Evolutionary conservation across 2,888 invertebrate species (phyloP).

Genomic region (Phanerotoma sp.): DNA sequence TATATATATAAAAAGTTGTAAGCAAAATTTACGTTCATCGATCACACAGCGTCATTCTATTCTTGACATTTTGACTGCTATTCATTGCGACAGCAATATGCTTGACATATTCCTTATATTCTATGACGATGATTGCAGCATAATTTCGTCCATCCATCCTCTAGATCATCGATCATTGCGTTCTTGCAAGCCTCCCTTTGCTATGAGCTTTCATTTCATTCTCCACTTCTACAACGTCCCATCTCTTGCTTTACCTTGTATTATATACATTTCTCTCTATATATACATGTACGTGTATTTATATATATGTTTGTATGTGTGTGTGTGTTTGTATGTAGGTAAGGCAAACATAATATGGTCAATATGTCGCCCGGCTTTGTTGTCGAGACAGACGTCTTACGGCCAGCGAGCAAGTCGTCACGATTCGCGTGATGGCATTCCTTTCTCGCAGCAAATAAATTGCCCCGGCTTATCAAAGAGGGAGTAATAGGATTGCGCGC

Average conservation of each 20-base stretch:
- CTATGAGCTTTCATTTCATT: conserved; percentile 3
- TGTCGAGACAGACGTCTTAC: conserved; percentile 13
- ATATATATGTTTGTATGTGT: too few relatives aligned
- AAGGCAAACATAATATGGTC: conserved; percentile 1
- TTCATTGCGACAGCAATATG: conserved; percentile 25
- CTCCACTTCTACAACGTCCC: not conserved
- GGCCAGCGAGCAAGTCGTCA: conserved; percentile 23
- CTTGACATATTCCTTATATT: conserved; percentile 24
- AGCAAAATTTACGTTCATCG: conserved; percentile 38
- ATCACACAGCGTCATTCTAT: conserved; percentile 33
- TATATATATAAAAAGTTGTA: too few relatives aligned
- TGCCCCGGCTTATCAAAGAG: conserved; percentile 52
- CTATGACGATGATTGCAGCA: conserved; percentile 4
- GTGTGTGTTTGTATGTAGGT: too few relatives aligned
- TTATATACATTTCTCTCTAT: too few relatives aligned
- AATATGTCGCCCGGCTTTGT: conserved; percentile 9
- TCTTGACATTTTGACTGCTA: conserved; percentile 25
- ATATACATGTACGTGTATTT: too few relatives aligned
- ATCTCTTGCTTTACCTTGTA: conserved; percentile 1
- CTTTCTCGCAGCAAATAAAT: conserved; percentile 55
- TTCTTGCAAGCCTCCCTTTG: conserved; percentile 4
- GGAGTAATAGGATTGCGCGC: conserved; percentile 56
- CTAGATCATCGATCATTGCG: conserved; percentile 42
- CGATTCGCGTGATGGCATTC: conserved; percentile 55
- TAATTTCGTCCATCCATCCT: conserved; percentile 39